These are phyloP conservation scores for Hycleus phaleratus DNA, from an alignment of 1,140 invertebrate species.

Conservation along the genomic window DNA sequence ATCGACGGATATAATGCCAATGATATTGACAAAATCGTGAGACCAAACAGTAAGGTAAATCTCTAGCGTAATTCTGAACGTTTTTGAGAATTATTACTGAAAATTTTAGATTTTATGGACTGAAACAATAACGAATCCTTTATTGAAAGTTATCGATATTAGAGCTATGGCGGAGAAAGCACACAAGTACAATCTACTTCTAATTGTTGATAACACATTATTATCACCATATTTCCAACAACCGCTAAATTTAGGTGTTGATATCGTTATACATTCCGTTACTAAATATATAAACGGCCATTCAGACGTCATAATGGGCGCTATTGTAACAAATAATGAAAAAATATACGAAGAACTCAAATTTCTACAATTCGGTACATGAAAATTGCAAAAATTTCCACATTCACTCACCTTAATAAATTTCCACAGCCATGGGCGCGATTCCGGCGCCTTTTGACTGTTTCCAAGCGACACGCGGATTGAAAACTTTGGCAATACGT, in stretches of 20 bases:
- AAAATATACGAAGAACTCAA: slow-evolving; percentile 63
- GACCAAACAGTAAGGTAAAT: slow-evolving; percentile 76
- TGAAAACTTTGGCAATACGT: slow-evolving; percentile 87
- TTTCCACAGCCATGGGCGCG: slow-evolving; percentile 69
- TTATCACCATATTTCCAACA: slow-evolving; percentile 72
- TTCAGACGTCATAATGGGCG: slow-evolving; percentile 78
- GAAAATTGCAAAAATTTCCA: neutral
- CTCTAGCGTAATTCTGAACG: neutral
- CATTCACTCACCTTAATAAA: neutral
- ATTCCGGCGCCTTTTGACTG: slow-evolving; percentile 97
- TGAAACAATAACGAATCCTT: slow-evolving; percentile 97
- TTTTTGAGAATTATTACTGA: neutral
- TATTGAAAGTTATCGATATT: slow-evolving; percentile 88
- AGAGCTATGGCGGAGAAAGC: slow-evolving; percentile 58
- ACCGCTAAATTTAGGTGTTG: slow-evolving; percentile 69
- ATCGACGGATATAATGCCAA: slow-evolving; percentile 70
- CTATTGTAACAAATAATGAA: slow-evolving; percentile 46
- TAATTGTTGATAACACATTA: slow-evolving; percentile 95
- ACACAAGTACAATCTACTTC: slow-evolving; percentile 58
- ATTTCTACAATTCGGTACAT: slow-evolving; percentile 83
- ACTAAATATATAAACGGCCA: slow-evolving; percentile 89
- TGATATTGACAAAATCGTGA: slow-evolving; percentile 61
- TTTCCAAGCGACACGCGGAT: slow-evolving; percentile 83
- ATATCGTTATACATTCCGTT: slow-evolving; percentile 69
- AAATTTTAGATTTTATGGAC: slow-evolving; percentile 58